These are phyloP conservation scores for Lucilia sericata DNA, from an alignment of 1,140 invertebrate species.

Conservation along the genomic window DNA sequence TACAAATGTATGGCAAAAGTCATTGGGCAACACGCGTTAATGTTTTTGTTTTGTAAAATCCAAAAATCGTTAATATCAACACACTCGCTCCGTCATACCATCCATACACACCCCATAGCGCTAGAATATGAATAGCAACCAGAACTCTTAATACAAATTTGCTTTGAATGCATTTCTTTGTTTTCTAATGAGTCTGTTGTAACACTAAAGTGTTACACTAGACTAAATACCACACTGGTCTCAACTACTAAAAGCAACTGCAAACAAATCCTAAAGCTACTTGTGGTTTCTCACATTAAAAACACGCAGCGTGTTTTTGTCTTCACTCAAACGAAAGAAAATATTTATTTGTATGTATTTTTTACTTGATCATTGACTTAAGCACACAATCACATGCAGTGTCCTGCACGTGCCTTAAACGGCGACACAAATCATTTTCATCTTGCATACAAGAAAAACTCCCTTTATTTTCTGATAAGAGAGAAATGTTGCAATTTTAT, in stretches of 20 bases:
- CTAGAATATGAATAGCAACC: background rate
- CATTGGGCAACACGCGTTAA: constrained; percentile 36
- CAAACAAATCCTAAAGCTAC: background rate
- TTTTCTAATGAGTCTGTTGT: constrained; percentile 33
- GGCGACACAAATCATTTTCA: constrained; percentile 35
- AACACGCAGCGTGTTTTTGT: background rate
- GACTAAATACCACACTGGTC: background rate
- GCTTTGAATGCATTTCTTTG: constrained; percentile 39
- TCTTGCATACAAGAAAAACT: no score
- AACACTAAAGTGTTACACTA: constrained; percentile 10
- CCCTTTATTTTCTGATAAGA: no score
- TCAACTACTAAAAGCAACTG: background rate
- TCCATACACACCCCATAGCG: background rate
- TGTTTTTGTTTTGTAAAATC: constrained; percentile 30
- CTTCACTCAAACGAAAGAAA: background rate
- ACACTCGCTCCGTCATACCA: background rate
- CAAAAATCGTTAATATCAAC: constrained; percentile 29
- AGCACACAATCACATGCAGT: background rate
- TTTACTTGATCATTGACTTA: background rate
- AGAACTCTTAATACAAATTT: constrained; percentile 17
- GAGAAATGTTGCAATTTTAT: no score
- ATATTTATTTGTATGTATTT: background rate
- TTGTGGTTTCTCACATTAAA: constrained; percentile 43
- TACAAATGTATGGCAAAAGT: constrained; percentile 43
- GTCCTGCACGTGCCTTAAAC: constrained; percentile 37